phyloP scores from a whole-genome alignment of 1,140 invertebrate genomes.

The Drosophila lacertosa region DNA sequence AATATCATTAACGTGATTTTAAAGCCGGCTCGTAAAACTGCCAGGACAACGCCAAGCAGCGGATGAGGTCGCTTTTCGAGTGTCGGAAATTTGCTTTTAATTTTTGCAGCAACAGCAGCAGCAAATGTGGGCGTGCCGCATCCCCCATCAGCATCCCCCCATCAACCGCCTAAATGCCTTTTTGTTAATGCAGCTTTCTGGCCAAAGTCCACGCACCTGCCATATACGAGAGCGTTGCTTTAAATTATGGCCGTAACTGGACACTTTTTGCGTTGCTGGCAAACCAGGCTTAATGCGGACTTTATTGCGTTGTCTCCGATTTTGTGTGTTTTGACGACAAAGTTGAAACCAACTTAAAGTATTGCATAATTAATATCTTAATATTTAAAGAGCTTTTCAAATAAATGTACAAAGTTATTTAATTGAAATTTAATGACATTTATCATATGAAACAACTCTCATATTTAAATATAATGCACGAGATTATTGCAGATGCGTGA shows the following conservation, averaged over 20 bases:
- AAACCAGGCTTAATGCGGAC: conserved; percentile 8
- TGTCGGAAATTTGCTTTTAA: conserved; percentile 79
- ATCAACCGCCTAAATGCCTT: conserved; percentile 47
- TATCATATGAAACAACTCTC: neutral
- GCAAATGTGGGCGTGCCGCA: conserved; percentile 47
- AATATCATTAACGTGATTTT: conserved; percentile 83
- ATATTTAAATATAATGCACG: neutral
- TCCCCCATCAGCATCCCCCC: too few species aligned
- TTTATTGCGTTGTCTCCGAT: conserved; percentile 8
- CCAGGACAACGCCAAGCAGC: conserved; percentile 46
- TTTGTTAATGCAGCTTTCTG: conserved; percentile 62
- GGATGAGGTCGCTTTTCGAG: conserved; percentile 40
- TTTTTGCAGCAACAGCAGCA: conserved; percentile 49
- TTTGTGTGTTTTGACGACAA: conserved; percentile 2
- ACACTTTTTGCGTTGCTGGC: conserved; percentile 5
- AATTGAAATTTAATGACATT: neutral
- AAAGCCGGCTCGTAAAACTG: conserved; percentile 74
- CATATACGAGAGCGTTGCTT: conserved; percentile 20
- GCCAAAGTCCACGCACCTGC: conserved; percentile 56
- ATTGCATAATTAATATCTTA: conserved; percentile 21
- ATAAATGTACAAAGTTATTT: conserved; percentile 9
- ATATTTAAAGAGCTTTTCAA: neutral
- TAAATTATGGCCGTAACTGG: conserved; percentile 49
- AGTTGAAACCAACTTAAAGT: conserved; percentile 31
- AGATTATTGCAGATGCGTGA: neutral